A percentile compares a stretch with the other conserved stretches of the same genome.
phyloP scores from a whole-genome alignment of 1,140 invertebrate genomes.

The Eufriesea mexicana region DNA sequence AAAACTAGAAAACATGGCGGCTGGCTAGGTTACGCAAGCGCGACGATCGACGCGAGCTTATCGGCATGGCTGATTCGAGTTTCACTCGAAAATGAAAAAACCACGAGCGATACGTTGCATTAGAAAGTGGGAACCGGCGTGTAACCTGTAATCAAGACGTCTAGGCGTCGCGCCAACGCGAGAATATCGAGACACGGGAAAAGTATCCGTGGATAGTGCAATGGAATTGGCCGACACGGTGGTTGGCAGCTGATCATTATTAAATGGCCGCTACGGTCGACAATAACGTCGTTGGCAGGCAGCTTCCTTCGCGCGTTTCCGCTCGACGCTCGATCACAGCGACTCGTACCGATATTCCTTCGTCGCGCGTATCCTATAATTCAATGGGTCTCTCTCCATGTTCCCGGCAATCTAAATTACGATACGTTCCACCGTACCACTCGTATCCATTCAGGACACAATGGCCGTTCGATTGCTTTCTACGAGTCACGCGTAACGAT shows the following conservation, averaged over 20 bases:
- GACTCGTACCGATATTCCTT: neutral
- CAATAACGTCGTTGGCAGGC: neutral
- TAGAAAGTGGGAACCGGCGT: constrained; percentile 65
- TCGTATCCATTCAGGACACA: constrained; percentile 40
- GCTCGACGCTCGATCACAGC: neutral
- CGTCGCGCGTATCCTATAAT: neutral
- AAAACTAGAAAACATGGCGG: constrained; percentile 36
- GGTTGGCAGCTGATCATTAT: constrained; percentile 6
- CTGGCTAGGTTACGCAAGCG: constrained; percentile 42
- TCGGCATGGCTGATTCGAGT: constrained; percentile 54
- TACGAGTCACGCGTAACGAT: constrained; percentile 43
- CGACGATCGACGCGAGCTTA: constrained; percentile 45
- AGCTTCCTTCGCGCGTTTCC: constrained; percentile 16
- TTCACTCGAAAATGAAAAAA: constrained; percentile 60
- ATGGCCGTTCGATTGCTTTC: constrained; percentile 46
- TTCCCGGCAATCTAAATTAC: constrained; percentile 42
- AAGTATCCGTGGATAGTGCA: neutral
- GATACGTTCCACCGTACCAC: constrained; percentile 14
- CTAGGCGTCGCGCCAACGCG: constrained; percentile 26
- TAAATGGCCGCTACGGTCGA: constrained; percentile 1
- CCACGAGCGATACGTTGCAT: constrained; percentile 42
- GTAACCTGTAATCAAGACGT: constrained; percentile 67
- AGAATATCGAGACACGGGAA: constrained; percentile 31
- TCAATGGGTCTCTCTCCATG: constrained; percentile 13
- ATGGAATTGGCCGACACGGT: neutral